A percentile compares a stretch with the other conserved stretches of the same genome.
Conservation (phyloP, 2,888 invertebrate genomes). For the Argyresthia albistria region DNA sequence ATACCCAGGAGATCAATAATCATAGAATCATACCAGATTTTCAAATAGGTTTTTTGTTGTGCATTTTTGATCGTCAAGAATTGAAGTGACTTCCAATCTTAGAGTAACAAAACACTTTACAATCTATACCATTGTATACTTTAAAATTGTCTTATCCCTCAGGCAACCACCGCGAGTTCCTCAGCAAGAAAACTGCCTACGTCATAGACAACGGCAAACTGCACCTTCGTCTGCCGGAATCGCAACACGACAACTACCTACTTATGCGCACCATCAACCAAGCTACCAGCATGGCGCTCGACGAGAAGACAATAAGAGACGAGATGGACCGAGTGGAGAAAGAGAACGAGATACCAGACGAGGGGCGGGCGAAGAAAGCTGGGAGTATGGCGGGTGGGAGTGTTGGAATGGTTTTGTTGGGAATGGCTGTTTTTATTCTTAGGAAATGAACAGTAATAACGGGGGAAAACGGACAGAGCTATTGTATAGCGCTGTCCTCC, state of each 20-base stretch:
- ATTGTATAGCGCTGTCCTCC: no score
- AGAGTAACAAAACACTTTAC: no score
- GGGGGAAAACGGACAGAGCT: no score
- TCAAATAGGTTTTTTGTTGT: no score
- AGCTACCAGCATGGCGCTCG: slow-evolving; percentile 70
- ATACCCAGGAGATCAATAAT: no score
- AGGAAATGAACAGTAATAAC: no score
- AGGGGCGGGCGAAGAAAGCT: slow-evolving; percentile 17
- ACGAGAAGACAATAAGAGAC: slow-evolving; percentile 63
- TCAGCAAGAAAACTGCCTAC: slow-evolving; percentile 39
- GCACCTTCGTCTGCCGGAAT: slow-evolving; percentile 37
- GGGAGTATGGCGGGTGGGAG: slow-evolving; percentile 5
- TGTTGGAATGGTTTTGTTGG: slow-evolving; percentile 6
- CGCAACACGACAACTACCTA: slow-evolving; percentile 72
- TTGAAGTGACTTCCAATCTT: no score
- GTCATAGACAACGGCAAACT: slow-evolving; percentile 35
- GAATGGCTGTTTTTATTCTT: slow-evolving; percentile 4
- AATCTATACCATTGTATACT: no score
- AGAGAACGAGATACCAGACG: slow-evolving; percentile 57
- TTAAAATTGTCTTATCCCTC: slow-evolving; percentile 6
- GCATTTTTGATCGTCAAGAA: no score
- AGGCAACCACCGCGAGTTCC: slow-evolving; percentile 29
- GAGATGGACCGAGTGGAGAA: slow-evolving; percentile 55
- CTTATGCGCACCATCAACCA: slow-evolving; percentile 81
- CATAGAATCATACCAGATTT: no score